phyloP scores from a whole-genome alignment of 2,888 invertebrate genomes.

The Mesochorus sp. region DNA sequence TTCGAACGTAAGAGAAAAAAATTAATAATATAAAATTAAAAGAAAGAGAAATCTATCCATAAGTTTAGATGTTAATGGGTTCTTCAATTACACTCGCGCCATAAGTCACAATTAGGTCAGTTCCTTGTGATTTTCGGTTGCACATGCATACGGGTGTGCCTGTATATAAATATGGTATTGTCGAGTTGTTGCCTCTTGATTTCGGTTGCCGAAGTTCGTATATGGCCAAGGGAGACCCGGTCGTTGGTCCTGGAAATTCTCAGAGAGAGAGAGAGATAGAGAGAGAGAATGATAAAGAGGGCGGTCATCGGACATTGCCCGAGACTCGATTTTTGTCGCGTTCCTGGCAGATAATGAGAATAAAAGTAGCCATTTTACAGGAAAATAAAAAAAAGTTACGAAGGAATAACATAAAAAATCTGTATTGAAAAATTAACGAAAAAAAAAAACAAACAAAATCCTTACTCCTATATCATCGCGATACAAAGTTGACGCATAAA shows the following conservation, averaged over 20 bases:
- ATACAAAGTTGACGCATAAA: slow-evolving; percentile 75
- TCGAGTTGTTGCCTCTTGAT: slow-evolving; percentile 62
- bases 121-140: slow-evolving; percentile 61
- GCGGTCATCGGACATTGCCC: slow-evolving; percentile 33
- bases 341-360: background rate
- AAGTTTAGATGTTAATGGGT: slow-evolving; percentile 64
- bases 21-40: too few relatives aligned
- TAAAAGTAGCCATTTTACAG: background rate
- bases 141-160: slow-evolving; percentile 72
- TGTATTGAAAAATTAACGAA: background rate
- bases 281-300: too few relatives aligned
- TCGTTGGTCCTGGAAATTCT: slow-evolving; percentile 39
- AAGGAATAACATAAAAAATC: background rate
- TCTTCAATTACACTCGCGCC: slow-evolving; percentile 78
- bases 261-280: too few relatives aligned
- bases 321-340: background rate
- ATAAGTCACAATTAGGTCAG: slow-evolving; percentile 82
- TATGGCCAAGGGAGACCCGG: slow-evolving; percentile 61
- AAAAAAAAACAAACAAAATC: background rate
- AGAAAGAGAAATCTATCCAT: background rate
- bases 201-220: slow-evolving; percentile 67
- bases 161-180: slow-evolving; percentile 24
- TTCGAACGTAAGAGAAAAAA: too few relatives aligned
- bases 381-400: background rate
- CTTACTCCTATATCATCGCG: slow-evolving; percentile 27